Evolutionary conservation across 2,797 vertebrate genomes (phyloP).

Genomic region (Neomorphus geoffroyi): DNA sequence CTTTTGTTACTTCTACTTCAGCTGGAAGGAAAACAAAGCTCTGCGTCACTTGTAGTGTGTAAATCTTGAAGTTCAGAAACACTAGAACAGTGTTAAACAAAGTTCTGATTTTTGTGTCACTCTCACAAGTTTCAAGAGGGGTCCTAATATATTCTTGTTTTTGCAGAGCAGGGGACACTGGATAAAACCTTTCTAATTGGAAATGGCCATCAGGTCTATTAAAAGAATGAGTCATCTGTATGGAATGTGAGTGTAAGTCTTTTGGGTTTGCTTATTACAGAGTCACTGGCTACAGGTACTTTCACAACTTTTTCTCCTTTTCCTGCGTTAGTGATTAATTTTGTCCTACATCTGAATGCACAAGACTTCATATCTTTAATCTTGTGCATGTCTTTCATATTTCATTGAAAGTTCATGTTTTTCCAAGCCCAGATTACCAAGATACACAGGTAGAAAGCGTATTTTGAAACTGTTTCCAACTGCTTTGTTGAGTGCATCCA

Average conservation of each 20-base stretch:
- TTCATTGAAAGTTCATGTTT: not conserved
- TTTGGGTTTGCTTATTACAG: not conserved
- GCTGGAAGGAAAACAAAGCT: constrained; percentile 21
- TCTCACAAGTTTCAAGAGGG: not conserved
- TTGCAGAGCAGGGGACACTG: not conserved
- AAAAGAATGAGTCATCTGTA: constrained; percentile 11
- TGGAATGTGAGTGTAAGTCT: constrained; percentile 28
- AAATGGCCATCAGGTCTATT: constrained; percentile 32
- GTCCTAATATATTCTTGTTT: not conserved
- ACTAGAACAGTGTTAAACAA: not conserved
- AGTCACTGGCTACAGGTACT: not conserved
- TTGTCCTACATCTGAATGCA: not conserved
- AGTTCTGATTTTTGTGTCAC: constrained; percentile 9
- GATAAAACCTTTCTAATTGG: constrained; percentile 32
- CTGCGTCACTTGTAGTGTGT: constrained; percentile 1
- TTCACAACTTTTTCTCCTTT: not conserved
- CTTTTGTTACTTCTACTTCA: constrained; percentile 35
- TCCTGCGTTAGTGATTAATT: not conserved
- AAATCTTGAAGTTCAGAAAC: not conserved
- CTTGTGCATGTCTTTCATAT: constrained; percentile 17
- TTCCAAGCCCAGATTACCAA: constrained; percentile 36
- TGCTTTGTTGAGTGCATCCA: constrained; percentile 22
- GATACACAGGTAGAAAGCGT: constrained; percentile 6
- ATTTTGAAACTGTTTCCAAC: constrained; percentile 41
- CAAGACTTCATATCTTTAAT: not conserved